Conservation (phyloP, 1,140 invertebrate genomes). For the Drosophila mojavensis region DNA sequence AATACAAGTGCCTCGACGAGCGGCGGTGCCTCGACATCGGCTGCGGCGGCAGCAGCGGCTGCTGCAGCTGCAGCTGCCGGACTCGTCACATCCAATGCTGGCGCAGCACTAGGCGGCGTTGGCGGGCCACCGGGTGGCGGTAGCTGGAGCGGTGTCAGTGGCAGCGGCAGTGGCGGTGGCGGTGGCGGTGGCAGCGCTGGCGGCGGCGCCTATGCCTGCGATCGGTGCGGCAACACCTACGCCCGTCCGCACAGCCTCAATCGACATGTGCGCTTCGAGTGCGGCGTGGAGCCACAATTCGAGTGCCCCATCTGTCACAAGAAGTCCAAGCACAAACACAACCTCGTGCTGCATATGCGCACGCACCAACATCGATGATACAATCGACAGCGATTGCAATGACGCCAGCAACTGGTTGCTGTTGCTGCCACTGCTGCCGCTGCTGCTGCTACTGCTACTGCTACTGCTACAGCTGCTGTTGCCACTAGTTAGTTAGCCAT, state of each 20-base stretch:
- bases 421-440: slow-evolving; percentile 12
- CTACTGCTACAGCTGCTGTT: slow-evolving; percentile 29
- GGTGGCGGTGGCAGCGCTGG: slow-evolving; percentile 31
- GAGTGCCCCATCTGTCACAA: slow-evolving; percentile 86
- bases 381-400: slow-evolving; percentile 61
- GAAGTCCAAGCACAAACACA: slow-evolving; percentile 87
- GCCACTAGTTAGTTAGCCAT: slow-evolving; percentile 43
- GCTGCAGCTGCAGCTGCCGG: slow-evolving; percentile 25
- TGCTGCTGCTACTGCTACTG: slow-evolving; percentile 22
- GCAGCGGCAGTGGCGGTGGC: slow-evolving; percentile 16
- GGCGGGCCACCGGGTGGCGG: slow-evolving; percentile 29
- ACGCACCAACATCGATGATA: slow-evolving; percentile 85
- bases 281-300: slow-evolving; percentile 87
- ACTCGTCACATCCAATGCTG: slow-evolving; percentile 18
- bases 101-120: background rate
- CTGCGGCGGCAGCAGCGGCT: slow-evolving; percentile 52
- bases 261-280: slow-evolving; percentile 88
- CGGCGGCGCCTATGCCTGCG: slow-evolving; percentile 84
- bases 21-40: slow-evolving; percentile 66
- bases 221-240: slow-evolving; percentile 86
- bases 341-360: slow-evolving; percentile 86
- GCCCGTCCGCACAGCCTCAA: slow-evolving; percentile 86
- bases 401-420: slow-evolving; percentile 66
- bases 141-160: slow-evolving; percentile 11
- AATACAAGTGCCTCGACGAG: slow-evolving; percentile 51